Conservation (phyloP, 2,888 invertebrate species). For the Drosophila borealis region DNA sequence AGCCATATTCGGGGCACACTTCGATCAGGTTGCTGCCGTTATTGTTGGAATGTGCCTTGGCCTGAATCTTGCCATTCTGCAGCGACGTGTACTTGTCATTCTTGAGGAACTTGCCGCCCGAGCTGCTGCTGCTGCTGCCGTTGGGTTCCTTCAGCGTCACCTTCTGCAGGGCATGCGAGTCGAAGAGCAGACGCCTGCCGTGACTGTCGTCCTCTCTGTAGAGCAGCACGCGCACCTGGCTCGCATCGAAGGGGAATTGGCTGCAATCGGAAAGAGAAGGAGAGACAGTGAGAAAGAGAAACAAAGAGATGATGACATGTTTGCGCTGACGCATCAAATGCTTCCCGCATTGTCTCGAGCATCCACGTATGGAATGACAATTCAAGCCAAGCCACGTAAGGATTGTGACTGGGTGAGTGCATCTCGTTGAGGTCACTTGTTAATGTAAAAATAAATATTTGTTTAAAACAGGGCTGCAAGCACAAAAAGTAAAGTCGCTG, state of each 20-base stretch:
- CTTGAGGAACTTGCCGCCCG: slow-evolving; percentile 65
- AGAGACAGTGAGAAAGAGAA: neutral
- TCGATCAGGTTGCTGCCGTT: slow-evolving; percentile 86
- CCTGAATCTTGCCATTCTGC: slow-evolving; percentile 67
- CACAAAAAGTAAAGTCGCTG: no score
- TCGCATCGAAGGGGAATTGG: slow-evolving; percentile 88
- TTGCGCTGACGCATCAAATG: neutral
- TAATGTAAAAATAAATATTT: no score
- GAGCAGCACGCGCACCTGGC: slow-evolving; percentile 92
- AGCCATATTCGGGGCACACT: slow-evolving; percentile 88
- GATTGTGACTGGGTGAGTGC: neutral
- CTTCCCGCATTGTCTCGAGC: slow-evolving; percentile 18
- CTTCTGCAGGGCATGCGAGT: slow-evolving; percentile 90
- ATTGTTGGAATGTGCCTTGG: slow-evolving; percentile 77
- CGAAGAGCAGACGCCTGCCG: slow-evolving; percentile 92
- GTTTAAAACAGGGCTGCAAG: no score
- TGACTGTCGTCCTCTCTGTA: slow-evolving; percentile 94
- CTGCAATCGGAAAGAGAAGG: slow-evolving; percentile 60
- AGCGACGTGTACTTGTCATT: slow-evolving; percentile 60
- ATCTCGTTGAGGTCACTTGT: neutral
- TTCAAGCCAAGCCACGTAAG: neutral
- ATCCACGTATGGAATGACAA: slow-evolving; percentile 18
- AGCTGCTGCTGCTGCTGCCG: slow-evolving; percentile 32
- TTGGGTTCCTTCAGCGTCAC: slow-evolving; percentile 84
- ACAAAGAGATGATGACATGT: slow-evolving; percentile 8